Conservation (phyloP, 2,113 vertebrate genomes). For the Polypterus senegalus region DNA sequence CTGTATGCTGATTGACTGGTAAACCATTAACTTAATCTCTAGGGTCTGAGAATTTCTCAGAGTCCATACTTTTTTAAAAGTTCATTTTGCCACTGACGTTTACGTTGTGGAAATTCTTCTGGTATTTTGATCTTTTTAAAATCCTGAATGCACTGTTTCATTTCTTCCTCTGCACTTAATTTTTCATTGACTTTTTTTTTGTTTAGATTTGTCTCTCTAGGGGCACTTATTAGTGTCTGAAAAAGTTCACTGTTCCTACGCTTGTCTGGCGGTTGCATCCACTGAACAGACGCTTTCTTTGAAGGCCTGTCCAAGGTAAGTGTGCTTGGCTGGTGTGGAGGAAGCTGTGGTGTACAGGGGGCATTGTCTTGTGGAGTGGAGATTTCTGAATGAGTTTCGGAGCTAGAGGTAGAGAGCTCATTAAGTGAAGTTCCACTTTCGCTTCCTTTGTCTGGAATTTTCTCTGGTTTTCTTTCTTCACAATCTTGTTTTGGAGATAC, state of each 20-base stretch:
- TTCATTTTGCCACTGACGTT: slow-evolving; percentile 78
- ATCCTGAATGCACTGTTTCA: slow-evolving; percentile 81
- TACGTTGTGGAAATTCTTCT: slow-evolving; percentile 70
- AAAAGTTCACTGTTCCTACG: slow-evolving; percentile 83
- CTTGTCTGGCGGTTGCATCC: slow-evolving; percentile 71
- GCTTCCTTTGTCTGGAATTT: slow-evolving; percentile 66
- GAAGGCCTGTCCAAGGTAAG: slow-evolving; percentile 70
- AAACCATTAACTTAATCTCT: background rate
- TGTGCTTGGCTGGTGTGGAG: slow-evolving; percentile 62
- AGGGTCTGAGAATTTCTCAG: slow-evolving; percentile 34
- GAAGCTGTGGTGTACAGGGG: slow-evolving; percentile 40
- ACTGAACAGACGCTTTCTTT: slow-evolving; percentile 63
- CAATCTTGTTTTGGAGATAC: slow-evolving; percentile 61
- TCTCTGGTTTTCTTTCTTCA: slow-evolving; percentile 57
- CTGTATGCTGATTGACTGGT: background rate
- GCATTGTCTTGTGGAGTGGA: slow-evolving; percentile 68
- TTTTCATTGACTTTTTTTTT: slow-evolving; percentile 74
- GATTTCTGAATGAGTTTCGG: slow-evolving; percentile 72
- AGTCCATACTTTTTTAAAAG: slow-evolving; percentile 75
- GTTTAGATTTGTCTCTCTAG: slow-evolving; percentile 63
- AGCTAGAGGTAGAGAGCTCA: slow-evolving; percentile 72
- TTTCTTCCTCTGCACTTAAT: slow-evolving; percentile 70
- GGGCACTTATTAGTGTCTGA: slow-evolving; percentile 74
- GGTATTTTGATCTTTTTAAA: slow-evolving; percentile 80
- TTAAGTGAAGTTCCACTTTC: slow-evolving; percentile 78